A percentile compares a stretch with the other conserved stretches of the same genome.
phyloP scores from a whole-genome alignment of 2,888 invertebrate species.

The Sinohyriopsis cumingii region DNA sequence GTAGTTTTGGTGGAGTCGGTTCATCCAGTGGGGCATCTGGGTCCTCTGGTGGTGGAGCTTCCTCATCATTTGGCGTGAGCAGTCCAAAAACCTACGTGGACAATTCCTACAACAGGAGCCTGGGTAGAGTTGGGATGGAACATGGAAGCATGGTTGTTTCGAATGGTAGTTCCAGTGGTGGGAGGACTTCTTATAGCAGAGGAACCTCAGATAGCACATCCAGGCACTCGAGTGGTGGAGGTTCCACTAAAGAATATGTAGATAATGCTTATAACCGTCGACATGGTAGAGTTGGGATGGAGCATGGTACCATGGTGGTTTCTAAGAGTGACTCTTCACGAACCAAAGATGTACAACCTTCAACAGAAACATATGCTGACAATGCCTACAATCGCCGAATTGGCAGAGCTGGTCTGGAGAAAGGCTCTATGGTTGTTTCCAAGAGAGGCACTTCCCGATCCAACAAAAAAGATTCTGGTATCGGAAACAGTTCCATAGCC shows the following conservation, averaged over 20 bases:
- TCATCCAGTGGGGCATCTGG: too few relatives aligned
- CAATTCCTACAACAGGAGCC: constrained; percentile 11
- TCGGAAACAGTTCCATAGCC: too few relatives aligned
- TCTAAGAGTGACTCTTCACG: too few relatives aligned
- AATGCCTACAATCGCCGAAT: constrained; percentile 14
- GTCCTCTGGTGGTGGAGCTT: too few relatives aligned
- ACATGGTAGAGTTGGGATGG: constrained; percentile 16
- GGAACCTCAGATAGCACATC: too few relatives aligned
- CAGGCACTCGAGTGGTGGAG: too few relatives aligned
- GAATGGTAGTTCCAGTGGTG: too few relatives aligned
- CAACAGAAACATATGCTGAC: constrained; percentile 13
- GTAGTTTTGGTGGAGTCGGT: background rate
- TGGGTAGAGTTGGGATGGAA: constrained; percentile 18
- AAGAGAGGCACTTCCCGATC: too few relatives aligned
- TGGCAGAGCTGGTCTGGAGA: constrained; percentile 15
- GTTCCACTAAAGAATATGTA: constrained; percentile 6
- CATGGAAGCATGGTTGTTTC: constrained; percentile 14
- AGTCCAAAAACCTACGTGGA: constrained; percentile 11
- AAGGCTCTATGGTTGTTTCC: background rate
- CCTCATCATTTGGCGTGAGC: too few relatives aligned
- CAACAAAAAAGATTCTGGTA: too few relatives aligned
- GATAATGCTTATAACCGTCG: constrained; percentile 12
- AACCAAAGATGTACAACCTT: background rate
- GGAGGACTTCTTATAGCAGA: background rate
- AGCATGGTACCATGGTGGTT: constrained; percentile 9